Base-by-base conservation (phyloP, 2,113 vertebrate genomes). In the Sula dactylatra region DNA sequence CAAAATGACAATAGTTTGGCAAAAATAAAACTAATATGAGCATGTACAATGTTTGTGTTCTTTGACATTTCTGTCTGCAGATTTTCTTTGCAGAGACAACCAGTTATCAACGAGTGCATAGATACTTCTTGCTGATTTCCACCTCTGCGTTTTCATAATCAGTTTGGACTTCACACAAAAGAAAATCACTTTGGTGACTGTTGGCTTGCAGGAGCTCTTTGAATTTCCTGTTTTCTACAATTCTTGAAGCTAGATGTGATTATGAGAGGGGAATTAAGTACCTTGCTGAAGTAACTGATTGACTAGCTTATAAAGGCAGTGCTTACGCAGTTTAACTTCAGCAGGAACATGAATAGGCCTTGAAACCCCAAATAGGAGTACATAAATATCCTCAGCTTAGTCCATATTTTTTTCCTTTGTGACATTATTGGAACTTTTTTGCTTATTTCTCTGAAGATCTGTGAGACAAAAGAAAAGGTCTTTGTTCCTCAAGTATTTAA, bases 81-180 rank as follows among this genome's bases (percentile, higher is more conserved):
- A 61, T 91, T 88, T 93, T 54, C 89, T 72, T 76, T 92, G 91
- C 69, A 80, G 83, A 93, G 86, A 86, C 90, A 84, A 52, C 86
- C 80, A 94, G 93, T 94, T 96, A 96, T 95, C 81, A 8, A 67
- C 16, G 90, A 58, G 83, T 82, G 78, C 71, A 84, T 50, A 96
- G 93, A 96, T 95, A 83, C 93, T 86, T 88, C 73, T 85, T 94
- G 74, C 90, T 90, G 96, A 97, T 95, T 96, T 93, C 91, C 84
- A 94, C 74, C 93, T 93, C 80, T 93, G 86, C 80, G 82, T 96
- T 90, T 95, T 78, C 89, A 56, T 96, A 96, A 97, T 97, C 97
- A 91, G 93, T 96, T 96, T 96, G 95, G 91, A 92, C 81, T 96
- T 94, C 84, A 86, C 81, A 94, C 88, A 94, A 74, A 96, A 92